Evolutionary conservation across 2,113 vertebrate species (phyloP).

Genomic region (Meriones unguiculatus): DNA sequence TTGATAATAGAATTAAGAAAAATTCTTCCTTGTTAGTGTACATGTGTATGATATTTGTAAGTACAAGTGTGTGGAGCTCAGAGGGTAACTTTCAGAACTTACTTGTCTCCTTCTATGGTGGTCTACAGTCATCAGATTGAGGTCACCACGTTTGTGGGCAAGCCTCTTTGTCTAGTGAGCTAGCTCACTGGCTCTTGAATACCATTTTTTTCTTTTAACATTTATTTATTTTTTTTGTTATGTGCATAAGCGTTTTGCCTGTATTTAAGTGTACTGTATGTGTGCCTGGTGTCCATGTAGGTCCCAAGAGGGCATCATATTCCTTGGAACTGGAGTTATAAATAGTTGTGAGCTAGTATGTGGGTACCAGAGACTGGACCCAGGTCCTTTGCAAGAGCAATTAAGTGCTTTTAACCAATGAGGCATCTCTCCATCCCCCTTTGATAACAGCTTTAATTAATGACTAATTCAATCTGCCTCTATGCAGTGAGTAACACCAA

Average conservation of each 20-base stretch:
- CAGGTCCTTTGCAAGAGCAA: neutral
- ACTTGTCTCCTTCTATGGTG: neutral
- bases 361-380: neutral
- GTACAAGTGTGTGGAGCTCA: neutral
- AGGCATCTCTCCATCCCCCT: neutral
- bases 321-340: neutral
- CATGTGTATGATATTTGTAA: neutral
- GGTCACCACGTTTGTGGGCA: neutral
- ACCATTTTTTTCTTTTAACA: neutral
- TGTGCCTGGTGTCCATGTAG: neutral
- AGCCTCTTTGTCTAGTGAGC: too few relatives aligned
- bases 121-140: neutral
- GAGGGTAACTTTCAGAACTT: neutral
- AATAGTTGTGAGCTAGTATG: neutral
- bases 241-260: neutral
- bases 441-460: conserved; percentile 41
- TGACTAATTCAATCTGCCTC: neutral
- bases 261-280: neutral
- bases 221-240: neutral
- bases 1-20: conserved; percentile 19
- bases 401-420: neutral
- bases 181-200: neutral
- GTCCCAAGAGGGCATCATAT: neutral
- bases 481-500: neutral
- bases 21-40: neutral